These are phyloP conservation scores for Hedya salicella DNA, from an alignment of 2,888 invertebrate genomes.

Conservation along the genomic window DNA sequence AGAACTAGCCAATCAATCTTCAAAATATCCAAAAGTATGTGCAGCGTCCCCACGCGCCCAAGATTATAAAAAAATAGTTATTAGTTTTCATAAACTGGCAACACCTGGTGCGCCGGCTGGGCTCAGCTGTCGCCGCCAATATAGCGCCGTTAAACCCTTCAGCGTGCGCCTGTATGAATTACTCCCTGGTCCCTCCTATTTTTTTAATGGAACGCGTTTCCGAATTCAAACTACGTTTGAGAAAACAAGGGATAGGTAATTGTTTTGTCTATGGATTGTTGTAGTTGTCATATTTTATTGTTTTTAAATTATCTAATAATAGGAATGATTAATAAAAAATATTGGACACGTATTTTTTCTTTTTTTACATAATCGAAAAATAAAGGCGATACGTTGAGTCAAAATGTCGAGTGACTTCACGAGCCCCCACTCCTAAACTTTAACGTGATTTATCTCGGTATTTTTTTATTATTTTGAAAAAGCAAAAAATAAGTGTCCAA, in stretches of 20 bases:
- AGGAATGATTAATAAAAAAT: too few species aligned
- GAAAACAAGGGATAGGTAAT: not conserved
- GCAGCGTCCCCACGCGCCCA: not conserved
- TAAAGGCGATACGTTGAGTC: too few species aligned
- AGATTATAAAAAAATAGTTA: slow-evolving; percentile 32
- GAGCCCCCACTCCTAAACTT: too few species aligned
- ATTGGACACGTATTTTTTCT: too few species aligned
- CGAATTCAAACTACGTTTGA: slow-evolving; percentile 39
- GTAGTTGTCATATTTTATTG: not conserved
- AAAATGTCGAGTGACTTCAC: too few species aligned
- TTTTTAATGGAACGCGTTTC: slow-evolving; percentile 36
- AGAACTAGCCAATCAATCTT: not conserved
- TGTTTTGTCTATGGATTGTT: slow-evolving; percentile 1
- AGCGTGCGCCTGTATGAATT: slow-evolving; percentile 43
- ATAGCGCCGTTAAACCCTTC: slow-evolving; percentile 50
- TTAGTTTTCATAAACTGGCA: slow-evolving; percentile 54
- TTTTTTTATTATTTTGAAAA: too few species aligned
- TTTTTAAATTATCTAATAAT: too few species aligned
- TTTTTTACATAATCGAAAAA: too few species aligned
- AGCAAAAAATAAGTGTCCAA: too few species aligned
- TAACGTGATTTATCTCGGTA: too few species aligned
- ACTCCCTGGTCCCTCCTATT: slow-evolving; percentile 38
- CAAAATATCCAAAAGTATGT: not conserved
- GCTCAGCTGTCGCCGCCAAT: slow-evolving; percentile 56
- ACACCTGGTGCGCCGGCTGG: slow-evolving; percentile 51